Conservation (phyloP, 2,113 vertebrate species). For the Ploceus nigricollis region DNA sequence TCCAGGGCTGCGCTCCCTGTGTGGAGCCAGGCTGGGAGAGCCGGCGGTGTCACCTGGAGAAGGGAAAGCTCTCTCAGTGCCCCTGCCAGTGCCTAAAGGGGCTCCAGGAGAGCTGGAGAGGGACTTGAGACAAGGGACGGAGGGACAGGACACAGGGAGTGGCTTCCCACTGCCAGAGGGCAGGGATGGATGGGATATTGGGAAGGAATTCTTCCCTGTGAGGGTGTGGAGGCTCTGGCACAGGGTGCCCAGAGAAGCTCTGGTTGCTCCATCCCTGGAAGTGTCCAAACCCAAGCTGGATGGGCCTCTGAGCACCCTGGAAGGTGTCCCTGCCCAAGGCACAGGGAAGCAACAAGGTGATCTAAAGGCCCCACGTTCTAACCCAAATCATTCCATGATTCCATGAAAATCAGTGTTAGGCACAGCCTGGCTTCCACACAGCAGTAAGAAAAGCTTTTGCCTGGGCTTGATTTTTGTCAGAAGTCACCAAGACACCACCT, state of each 20-base stretch:
- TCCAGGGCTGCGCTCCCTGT: neutral
- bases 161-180: neutral
- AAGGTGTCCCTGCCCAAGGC: neutral
- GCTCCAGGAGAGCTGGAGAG: neutral
- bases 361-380: neutral
- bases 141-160: neutral
- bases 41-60: neutral
- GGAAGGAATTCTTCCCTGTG: neutral
- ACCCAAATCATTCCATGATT: neutral
- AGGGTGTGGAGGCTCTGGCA: neutral
- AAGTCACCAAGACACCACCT: fast-evolving
- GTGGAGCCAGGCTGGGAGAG: neutral
- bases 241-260: neutral
- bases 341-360: neutral
- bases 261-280: neutral
- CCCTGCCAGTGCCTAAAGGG: fast-evolving
- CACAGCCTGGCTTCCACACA: fast-evolving
- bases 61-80: neutral
- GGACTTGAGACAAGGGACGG: neutral
- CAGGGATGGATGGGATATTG: neutral
- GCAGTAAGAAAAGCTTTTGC: neutral
- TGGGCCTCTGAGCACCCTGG: neutral
- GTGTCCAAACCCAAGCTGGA: neutral
- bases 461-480: neutral
- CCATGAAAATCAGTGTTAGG: neutral